phyloP scores from a whole-genome alignment of 2,888 invertebrate genomes.

The Nomada lathburiana region DNA sequence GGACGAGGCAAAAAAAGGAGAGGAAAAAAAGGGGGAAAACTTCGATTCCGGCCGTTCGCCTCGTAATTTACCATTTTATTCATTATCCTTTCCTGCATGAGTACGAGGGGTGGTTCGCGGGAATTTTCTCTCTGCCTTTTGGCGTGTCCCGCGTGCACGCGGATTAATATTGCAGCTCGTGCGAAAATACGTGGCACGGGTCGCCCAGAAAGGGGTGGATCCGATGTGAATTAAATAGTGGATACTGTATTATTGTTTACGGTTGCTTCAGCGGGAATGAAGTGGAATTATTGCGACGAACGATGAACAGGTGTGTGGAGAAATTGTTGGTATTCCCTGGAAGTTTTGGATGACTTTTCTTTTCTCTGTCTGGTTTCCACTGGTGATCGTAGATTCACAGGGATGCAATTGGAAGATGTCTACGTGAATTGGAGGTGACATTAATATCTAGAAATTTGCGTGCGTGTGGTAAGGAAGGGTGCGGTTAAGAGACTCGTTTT shows the following conservation, averaged over 20 bases:
- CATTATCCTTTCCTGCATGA: slow-evolving; percentile 62
- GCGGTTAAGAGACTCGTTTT: too few species aligned
- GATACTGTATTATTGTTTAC: slow-evolving; percentile 19
- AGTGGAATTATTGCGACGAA: not conserved
- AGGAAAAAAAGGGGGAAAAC: slow-evolving; percentile 18
- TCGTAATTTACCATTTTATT: slow-evolving; percentile 75
- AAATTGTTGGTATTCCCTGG: too few species aligned
- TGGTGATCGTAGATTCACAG: too few species aligned
- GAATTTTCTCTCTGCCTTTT: slow-evolving; percentile 24
- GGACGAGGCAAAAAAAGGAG: slow-evolving; percentile 2
- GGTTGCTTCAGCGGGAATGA: not conserved
- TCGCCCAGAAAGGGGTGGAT: not conserved
- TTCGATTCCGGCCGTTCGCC: slow-evolving; percentile 3
- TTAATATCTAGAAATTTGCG: too few species aligned
- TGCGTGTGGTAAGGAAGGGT: too few species aligned
- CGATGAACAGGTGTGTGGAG: too few species aligned
- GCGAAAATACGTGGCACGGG: slow-evolving; percentile 11
- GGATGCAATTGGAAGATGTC: too few species aligned
- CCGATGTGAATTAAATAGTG: slow-evolving; percentile 15
- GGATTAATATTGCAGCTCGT: slow-evolving; percentile 29
- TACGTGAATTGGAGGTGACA: too few species aligned
- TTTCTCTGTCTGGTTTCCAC: too few species aligned
- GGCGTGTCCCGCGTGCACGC: not conserved
- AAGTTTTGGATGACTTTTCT: too few species aligned
- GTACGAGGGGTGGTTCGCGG: slow-evolving; percentile 6